These are phyloP conservation scores for Nestor notabilis DNA, from an alignment of 2,113 vertebrate species.

Conservation along the genomic window DNA sequence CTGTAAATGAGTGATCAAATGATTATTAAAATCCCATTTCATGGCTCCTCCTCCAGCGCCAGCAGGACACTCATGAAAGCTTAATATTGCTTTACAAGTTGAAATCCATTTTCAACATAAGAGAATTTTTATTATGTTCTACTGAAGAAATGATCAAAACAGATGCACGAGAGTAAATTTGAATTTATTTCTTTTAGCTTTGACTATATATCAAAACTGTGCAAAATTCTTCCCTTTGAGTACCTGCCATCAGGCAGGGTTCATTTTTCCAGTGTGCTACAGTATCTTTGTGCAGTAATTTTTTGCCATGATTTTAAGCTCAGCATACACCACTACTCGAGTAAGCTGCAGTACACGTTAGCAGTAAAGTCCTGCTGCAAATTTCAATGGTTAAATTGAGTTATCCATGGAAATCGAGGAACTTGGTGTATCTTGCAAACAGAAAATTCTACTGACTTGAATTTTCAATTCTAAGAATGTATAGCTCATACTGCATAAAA, in stretches of 20 bases:
- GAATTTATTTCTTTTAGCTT: conserved; percentile 25
- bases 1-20: conserved; percentile 91
- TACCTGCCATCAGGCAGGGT: background rate
- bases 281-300: background rate
- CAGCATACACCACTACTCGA: background rate
- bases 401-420: background rate
- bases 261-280: conserved; percentile 9
- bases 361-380: background rate
- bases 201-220: background rate
- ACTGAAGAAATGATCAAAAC: conserved; percentile 22
- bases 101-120: conserved; percentile 20
- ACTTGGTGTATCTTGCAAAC: background rate
- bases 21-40: conserved; percentile 74
- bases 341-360: background rate
- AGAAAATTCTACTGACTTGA: background rate
- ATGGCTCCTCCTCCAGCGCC: conserved; percentile 45
- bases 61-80: conserved; percentile 36
- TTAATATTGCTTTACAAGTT: background rate
- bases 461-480: background rate
- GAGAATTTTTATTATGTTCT: background rate
- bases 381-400: background rate
- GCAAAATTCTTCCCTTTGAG: conserved; percentile 9
- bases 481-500: background rate
- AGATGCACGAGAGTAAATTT: background rate
- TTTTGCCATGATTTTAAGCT: background rate